Evolutionary conservation across 2,113 vertebrate species (phyloP), one percentile per base, ranked within the genome.

Genomic region (Aldabrachelys gigantea): DNA sequence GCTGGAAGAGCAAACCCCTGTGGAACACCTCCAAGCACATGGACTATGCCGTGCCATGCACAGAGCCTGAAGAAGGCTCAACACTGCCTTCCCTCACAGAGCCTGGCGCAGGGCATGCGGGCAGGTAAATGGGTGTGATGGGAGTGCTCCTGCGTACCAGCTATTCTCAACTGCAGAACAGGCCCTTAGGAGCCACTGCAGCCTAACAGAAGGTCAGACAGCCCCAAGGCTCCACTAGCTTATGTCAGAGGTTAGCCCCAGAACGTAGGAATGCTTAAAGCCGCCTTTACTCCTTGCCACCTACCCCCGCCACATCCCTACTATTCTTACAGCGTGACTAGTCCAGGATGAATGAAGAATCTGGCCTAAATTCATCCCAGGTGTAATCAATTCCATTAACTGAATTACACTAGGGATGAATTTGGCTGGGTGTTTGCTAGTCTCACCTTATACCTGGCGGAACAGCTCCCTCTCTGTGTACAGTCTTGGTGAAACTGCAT

Each of bases 111-210:
- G 87, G 79, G 84, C 87, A 52, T 25, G 41, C 1, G 1, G 88
- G 78, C 65, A 38, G 25, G 80, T 84, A 93, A 92, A 83, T 7
- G 57, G 90, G 82, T 8, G 5, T 79, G 93, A 97, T 79, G 75
- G 92, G 95, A 91, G 95, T 69, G 54, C 82, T 56, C 88, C 95
- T 80, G 85, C 10, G 91, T 96, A 91, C 87, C 89, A 96, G 95
- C 95, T 97, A 94, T 96, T 97, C 95, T 85, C 87, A 91, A 95
- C 92, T 89, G 49, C 88, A 94, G 88, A 91, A 54, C 47, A 93
- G 94, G 91, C 95, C 95, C 95, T 92, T 87, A 85, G 95, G 96
- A 96, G 82, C 94, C 87, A 54, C 0, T 29, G 27, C 54, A 89
- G 47, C 91, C 91, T 41, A 87, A 86, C 3, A 0, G 19, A 95